phyloP scores from a whole-genome alignment of 2,888 invertebrate species.

The Aquatica leii region DNA sequence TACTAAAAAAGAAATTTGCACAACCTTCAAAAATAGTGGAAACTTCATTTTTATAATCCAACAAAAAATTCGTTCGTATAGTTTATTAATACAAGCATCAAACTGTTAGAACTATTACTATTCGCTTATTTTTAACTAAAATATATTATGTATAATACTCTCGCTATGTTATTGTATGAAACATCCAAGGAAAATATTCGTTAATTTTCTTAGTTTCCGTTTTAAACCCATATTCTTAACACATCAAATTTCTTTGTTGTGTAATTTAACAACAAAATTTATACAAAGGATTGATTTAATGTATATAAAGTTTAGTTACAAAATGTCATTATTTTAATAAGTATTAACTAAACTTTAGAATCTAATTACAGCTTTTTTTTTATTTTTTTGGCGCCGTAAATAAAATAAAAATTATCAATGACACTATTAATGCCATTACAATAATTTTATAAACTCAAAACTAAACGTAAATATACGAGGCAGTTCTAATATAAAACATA shows the following conservation, averaged over 20 bases:
- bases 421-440: no score
- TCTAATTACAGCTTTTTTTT: no score
- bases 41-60: constrained; percentile 22
- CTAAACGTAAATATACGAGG: no score
- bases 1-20: constrained; percentile 19
- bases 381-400: no score
- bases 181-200: not conserved
- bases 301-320: no score
- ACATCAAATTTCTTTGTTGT: not conserved
- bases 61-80: constrained; percentile 9
- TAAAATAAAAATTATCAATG: no score
- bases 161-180: constrained; percentile 19
- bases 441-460: no score
- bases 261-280: not conserved
- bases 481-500: no score
- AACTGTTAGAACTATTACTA: no score
- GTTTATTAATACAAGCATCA: no score
- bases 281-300: not conserved
- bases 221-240: not conserved
- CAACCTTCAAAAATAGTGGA: not conserved
- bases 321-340: no score
- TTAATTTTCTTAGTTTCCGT: not conserved
- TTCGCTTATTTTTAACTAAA: constrained; percentile 1
- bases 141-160: constrained; percentile 22
- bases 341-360: no score